phyloP scores from a whole-genome alignment of 2,888 invertebrate genomes.

The Sisyra nigra region DNA sequence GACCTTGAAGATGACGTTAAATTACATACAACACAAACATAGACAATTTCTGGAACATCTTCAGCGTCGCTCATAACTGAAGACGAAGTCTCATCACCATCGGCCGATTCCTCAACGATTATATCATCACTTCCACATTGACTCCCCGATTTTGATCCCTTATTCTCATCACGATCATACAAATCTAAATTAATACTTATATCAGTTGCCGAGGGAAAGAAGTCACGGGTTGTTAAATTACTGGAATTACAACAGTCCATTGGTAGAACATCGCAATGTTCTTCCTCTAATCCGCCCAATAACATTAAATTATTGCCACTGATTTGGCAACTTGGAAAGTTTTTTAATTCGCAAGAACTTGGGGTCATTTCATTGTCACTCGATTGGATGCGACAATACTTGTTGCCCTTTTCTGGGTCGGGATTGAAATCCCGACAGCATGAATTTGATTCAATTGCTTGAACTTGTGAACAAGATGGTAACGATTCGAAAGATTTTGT shows the following conservation, averaged over 20 bases:
- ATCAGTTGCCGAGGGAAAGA: neutral
- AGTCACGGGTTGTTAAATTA: too few species aligned
- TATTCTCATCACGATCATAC: neutral
- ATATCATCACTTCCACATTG: constrained; percentile 23
- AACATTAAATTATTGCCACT: neutral
- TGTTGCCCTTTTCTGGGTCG: constrained; percentile 13
- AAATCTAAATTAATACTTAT: constrained; percentile 2
- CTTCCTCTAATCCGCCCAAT: neutral
- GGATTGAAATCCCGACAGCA: constrained; percentile 9
- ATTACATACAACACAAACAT: constrained; percentile 24
- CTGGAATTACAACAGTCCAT: neutral
- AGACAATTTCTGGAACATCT: constrained; percentile 15
- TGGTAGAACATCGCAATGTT: neutral
- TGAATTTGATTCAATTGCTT: constrained; percentile 11
- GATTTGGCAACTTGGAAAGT: neutral
- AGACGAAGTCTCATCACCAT: constrained; percentile 14
- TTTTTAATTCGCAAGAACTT: neutral
- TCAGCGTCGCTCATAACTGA: constrained; percentile 19
- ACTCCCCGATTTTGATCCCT: constrained; percentile 3
- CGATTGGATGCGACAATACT: constrained; percentile 19
- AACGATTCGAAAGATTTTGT: constrained; percentile 19
- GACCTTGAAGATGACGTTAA: constrained; percentile 17
- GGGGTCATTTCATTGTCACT: constrained; percentile 5
- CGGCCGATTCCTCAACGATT: constrained; percentile 26
- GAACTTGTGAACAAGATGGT: constrained; percentile 22